Evolutionary conservation across 1,140 invertebrate genomes (phyloP).

Genomic region (Belonocnema kinseyi): DNA sequence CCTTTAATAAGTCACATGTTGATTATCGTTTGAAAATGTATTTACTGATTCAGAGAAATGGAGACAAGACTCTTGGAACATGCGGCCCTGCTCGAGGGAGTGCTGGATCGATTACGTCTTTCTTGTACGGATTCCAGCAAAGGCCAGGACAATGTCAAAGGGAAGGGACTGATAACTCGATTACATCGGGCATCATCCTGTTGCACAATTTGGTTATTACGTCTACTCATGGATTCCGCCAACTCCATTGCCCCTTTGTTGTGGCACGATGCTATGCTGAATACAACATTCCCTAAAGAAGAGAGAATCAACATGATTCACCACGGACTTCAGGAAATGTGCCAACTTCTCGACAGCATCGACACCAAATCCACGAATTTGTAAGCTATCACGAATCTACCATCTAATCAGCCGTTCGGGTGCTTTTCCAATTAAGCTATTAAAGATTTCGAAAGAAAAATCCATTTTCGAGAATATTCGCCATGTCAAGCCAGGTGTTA

Average conservation of each 20-base stretch:
- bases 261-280: slow-evolving; percentile 71
- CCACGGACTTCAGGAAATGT: slow-evolving; percentile 68
- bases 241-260: slow-evolving; percentile 55
- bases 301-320: slow-evolving; percentile 55
- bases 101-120: slow-evolving; percentile 84
- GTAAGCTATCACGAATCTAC: slow-evolving; percentile 56
- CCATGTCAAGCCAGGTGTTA: too few relatives aligned
- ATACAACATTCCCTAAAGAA: slow-evolving; percentile 56
- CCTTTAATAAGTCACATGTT: too few relatives aligned
- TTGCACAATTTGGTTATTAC: slow-evolving; percentile 61
- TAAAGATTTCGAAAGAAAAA: too few relatives aligned
- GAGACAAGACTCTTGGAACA: slow-evolving; percentile 86
- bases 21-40: background rate
- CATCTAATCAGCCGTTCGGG: background rate
- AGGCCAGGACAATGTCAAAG: slow-evolving; percentile 48
- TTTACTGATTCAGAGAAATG: slow-evolving; percentile 74
- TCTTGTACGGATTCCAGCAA: slow-evolving; percentile 65
- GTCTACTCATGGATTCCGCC: slow-evolving; percentile 58
- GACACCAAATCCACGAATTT: slow-evolving; percentile 73
- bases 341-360: slow-evolving; percentile 63
- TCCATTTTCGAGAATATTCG: too few relatives aligned
- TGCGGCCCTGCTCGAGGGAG: slow-evolving; percentile 85
- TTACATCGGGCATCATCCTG: slow-evolving; percentile 60
- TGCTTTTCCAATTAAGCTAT: too few relatives aligned
- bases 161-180: slow-evolving; percentile 53